Base-by-base conservation (phyloP, 1,140 invertebrate genomes). In the Mamestra configurata region DNA sequence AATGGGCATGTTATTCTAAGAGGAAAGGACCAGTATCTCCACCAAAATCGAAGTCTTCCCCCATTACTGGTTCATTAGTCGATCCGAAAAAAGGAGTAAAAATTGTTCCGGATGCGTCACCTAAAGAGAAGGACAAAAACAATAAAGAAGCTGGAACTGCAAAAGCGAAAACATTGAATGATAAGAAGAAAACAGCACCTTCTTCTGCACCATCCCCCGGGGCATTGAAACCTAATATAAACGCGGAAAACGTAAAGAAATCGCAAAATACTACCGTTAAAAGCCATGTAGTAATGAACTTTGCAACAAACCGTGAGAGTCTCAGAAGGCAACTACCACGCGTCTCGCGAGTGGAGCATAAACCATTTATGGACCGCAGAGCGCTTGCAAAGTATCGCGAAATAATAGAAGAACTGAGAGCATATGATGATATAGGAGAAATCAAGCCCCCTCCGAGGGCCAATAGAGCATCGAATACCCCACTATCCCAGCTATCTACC, bases 1-100 rank as follows among this genome's bases (percentile, higher is more conserved):
- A 93, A 71, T 94, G 93, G 93, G 89, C 82, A 3, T 94, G 88
- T 85, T 94, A 94, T 82, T 82, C 88, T 8, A 90, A 80, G 53
- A 83, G 55, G 59, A 86, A 79, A 81, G 13, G 20, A 18, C 20
- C 79, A 24, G 22, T 10, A 40, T 85, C 77, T 81, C 86, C 84
- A 80, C 57, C 82, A 15, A 92, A 88, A 81, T 86, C 88, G n/a
- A 92, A 88, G 80, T 86, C 87, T 13, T 82, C 84, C 4, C 49
- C 71, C 43, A 86, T n/a, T n/a, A n/a, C 86, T 7, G 82, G 57
- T n/a, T 70, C 71, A 24, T 51, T 68, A 8, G 31, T 68, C 2
- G 78, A 55, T 43, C 24, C 15, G 18, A 86, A 84, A 22, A 81
- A 81, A 46, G 20, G 51, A 15, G 8, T 35, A 64, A 81, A 77